A percentile compares a stretch with the other conserved stretches of the same genome.
Conservation (phyloP, 2,888 invertebrate species). For the Pollenia labialis region DNA sequence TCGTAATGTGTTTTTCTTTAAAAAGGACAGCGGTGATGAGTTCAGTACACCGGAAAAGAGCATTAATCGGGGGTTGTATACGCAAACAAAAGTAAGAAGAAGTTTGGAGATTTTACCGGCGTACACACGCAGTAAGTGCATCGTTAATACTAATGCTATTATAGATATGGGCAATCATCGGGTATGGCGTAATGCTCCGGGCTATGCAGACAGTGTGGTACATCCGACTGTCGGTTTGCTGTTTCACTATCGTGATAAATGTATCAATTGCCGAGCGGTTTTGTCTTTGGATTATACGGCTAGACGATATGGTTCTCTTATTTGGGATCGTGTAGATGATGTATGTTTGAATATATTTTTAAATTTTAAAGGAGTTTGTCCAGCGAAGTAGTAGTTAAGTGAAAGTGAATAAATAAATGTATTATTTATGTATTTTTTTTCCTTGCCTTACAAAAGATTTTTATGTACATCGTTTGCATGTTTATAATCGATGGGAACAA, state of each 20-base stretch:
- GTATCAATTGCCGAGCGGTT: conserved; percentile 79
- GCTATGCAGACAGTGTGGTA: conserved; percentile 79
- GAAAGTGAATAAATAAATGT: conserved; percentile 5
- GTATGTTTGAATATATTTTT: conserved; percentile 80
- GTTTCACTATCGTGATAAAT: conserved; percentile 83
- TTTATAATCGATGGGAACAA: no score
- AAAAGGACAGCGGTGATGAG: conserved; percentile 84
- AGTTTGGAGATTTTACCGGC: conserved; percentile 84
- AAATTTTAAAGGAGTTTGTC: conserved; percentile 79
- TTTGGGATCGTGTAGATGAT: conserved; percentile 82
- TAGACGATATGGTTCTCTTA: conserved; percentile 81
- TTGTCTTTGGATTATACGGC: conserved; percentile 81
- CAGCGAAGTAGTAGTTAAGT: conserved; percentile 64
- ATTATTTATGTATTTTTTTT: conserved; percentile 4
- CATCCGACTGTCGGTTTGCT: conserved; percentile 81
- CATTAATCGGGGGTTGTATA: conserved; percentile 81
- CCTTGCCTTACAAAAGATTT: no score
- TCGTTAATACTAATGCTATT: conserved; percentile 91
- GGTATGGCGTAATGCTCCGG: conserved; percentile 84
- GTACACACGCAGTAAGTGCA: conserved; percentile 94
- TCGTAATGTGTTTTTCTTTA: conserved; percentile 85
- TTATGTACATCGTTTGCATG: no score
- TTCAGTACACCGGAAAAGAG: conserved; percentile 79
- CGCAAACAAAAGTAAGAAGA: conserved; percentile 82
- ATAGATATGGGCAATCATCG: conserved; percentile 96